phyloP scores from a whole-genome alignment of 2,797 vertebrate genomes.

The Dicrostonyx torquatus region DNA sequence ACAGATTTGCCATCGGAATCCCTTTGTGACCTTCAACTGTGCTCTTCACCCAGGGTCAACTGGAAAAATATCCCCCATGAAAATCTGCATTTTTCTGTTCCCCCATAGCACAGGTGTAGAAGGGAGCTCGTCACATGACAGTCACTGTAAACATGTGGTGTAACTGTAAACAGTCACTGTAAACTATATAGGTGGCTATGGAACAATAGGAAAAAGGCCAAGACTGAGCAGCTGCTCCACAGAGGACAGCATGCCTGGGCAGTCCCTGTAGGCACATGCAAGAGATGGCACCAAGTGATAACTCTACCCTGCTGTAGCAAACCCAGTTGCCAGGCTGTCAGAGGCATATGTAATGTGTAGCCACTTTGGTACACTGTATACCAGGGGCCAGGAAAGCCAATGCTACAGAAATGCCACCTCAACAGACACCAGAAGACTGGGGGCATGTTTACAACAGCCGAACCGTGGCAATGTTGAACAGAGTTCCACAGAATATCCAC shows the following conservation, averaged over 20 bases:
- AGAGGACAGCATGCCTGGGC: too few relatives aligned
- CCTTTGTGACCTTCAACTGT: not conserved
- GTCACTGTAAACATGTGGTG: not conserved
- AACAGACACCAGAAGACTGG: not conserved
- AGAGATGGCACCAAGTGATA: not conserved
- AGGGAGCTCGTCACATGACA: not conserved
- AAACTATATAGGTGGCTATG: not conserved
- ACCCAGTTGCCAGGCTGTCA: too few relatives aligned
- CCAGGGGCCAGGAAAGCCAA: not conserved
- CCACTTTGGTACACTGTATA: too few relatives aligned
- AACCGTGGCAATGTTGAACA: too few relatives aligned
- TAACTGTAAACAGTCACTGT: too few relatives aligned
- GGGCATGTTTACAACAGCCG: not conserved
- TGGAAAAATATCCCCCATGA: not conserved
- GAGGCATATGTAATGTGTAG: too few relatives aligned
- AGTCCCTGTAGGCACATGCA: not conserved
- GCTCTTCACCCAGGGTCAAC: not conserved
- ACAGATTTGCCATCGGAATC: not conserved
- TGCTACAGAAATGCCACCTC: not conserved
- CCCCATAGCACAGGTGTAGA: rapidly evolving
- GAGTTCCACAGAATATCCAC: not conserved
- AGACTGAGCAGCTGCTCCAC: not conserved
- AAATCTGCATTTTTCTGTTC: not conserved
- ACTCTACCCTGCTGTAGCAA: not conserved
- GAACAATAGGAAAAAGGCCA: not conserved